These are phyloP conservation scores for Enteromius radiatus DNA, from an alignment of 2,797 vertebrate genomes.

Conservation along the genomic window DNA sequence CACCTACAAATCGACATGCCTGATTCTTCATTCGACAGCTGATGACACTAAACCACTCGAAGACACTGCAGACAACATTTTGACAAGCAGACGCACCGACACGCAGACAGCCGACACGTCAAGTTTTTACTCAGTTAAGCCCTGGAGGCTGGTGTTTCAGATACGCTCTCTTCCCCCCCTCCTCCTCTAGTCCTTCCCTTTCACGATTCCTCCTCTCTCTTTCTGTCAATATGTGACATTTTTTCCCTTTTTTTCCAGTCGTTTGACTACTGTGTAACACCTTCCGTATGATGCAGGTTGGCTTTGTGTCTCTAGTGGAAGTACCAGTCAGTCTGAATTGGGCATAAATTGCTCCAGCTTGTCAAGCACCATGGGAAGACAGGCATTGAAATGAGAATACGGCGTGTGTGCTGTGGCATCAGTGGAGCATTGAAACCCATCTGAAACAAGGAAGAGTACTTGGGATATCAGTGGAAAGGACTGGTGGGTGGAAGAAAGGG, in stretches of 20 bases:
- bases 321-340: conserved; percentile 57
- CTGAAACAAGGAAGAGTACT: conserved; percentile 11
- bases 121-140: conserved; percentile 23
- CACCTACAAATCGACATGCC: conserved; percentile 35
- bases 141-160: conserved; percentile 45
- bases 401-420: background rate
- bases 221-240: conserved; percentile 66
- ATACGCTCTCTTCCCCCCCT: conserved; percentile 52
- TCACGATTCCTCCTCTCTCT: conserved; percentile 58
- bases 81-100: conserved; percentile 70
- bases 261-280: conserved; percentile 88
- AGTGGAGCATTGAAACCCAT: conserved; percentile 22
- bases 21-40: conserved; percentile 40
- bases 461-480: conserved; percentile 33
- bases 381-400: conserved; percentile 45
- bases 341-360: conserved; percentile 52
- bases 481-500: conserved; percentile 33
- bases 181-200: conserved; percentile 36
- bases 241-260: conserved; percentile 71
- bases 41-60: conserved; percentile 64
- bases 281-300: conserved; percentile 97
- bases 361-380: conserved; percentile 32
- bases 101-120: conserved; percentile 73
- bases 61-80: conserved; percentile 67
- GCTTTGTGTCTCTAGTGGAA: conserved; percentile 91